Percentiles rank a stretch among this genome's conserved stretches.
Evolutionary conservation across 37 sponge, comb jelly and placozoan species (phyloP).

Genomic region (Oscarella lobularis): DNA sequence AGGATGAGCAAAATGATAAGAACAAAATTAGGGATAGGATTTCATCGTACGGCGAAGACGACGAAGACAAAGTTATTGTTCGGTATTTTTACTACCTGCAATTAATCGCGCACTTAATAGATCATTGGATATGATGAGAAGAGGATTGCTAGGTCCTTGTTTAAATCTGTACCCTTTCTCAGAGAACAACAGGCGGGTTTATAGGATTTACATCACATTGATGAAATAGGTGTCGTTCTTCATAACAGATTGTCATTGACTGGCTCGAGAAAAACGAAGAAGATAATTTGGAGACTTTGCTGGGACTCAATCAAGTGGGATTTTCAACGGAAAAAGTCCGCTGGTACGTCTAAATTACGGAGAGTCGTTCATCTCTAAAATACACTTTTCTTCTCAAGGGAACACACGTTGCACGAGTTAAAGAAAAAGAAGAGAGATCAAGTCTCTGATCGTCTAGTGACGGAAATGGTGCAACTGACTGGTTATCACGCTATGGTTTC

Average conservation of each 20-base stretch:
- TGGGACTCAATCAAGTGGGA: not conserved
- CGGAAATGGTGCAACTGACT: too few species aligned
- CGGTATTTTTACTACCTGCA: too few species aligned
- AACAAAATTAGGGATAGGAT: too few species aligned
- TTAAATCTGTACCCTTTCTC: not conserved
- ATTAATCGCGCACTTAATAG: too few species aligned
- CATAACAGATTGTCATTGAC: slow-evolving; percentile 57
- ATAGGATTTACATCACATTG: not conserved
- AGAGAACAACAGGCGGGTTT: not conserved
- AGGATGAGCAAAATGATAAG: too few species aligned
- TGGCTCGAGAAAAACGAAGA: slow-evolving; percentile 80
- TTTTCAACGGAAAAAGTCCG: not conserved
- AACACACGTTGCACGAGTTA: not conserved
- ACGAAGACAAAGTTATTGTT: too few species aligned
- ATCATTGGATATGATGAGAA: not conserved
- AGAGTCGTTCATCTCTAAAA: too few species aligned
- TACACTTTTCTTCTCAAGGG: not conserved
- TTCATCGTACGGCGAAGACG: too few species aligned
- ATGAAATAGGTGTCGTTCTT: not conserved
- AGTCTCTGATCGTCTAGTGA: not conserved
- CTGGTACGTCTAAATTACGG: too few species aligned
- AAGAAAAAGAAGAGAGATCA: not conserved
- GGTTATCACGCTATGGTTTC: not conserved
- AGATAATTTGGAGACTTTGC: slow-evolving; percentile 15
- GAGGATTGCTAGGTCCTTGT: not conserved